phyloP scores from a whole-genome alignment of 2,113 vertebrate species.

The Xenotilapia leptura region DNA sequence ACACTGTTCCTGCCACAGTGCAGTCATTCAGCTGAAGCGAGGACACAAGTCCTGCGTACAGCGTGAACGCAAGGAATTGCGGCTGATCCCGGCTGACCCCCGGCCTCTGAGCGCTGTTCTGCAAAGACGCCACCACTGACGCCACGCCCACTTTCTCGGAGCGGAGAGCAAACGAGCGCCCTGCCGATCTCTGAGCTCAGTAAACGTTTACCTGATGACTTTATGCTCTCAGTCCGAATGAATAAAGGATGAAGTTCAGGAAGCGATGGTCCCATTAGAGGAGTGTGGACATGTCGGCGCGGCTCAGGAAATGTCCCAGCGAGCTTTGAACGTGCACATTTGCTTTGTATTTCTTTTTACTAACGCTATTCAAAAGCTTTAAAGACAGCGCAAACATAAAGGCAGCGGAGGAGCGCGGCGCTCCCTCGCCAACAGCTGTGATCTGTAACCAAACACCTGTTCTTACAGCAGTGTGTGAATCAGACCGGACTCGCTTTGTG shows the following conservation, averaged over 20 bases:
- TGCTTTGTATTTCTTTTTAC: neutral
- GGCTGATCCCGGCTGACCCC: neutral
- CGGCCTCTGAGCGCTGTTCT: neutral
- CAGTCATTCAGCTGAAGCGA: neutral
- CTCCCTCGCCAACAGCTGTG: neutral
- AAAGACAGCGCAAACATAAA: neutral
- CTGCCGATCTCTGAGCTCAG: neutral
- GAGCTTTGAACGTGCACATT: neutral
- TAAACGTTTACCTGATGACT: neutral
- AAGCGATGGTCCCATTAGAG: neutral
- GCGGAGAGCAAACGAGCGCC: neutral
- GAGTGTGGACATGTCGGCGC: neutral
- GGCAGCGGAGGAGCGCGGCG: neutral
- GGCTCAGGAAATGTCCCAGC: neutral
- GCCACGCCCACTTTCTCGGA: accelerated
- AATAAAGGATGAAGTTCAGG: neutral
- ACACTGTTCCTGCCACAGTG: neutral
- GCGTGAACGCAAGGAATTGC: neutral
- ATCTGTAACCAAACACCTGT: neutral
- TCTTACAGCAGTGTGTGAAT: neutral
- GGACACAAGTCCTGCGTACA: neutral
- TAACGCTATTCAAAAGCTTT: neutral
- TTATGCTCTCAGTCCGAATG: neutral
- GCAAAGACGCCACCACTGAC: accelerated
- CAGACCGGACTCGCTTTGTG: neutral